Base-by-base conservation (phyloP, 2,113 vertebrate genomes). In the Macrotus californicus region DNA sequence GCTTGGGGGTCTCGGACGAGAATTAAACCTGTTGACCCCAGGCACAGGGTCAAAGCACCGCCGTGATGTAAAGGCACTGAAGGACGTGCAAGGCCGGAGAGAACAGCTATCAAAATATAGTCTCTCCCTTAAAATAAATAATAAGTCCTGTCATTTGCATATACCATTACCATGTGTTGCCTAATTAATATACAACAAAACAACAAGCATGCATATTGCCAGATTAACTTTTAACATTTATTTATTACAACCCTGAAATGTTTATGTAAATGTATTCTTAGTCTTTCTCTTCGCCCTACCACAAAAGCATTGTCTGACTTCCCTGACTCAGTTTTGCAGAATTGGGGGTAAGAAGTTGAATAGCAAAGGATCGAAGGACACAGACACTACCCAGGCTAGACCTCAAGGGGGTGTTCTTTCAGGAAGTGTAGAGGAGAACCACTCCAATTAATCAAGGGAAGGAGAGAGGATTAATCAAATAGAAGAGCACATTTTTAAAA, bases 131-230 rank as follows among this genome's bases (percentile, higher is more conserved):
- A 92, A 94, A 96, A 95, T 94, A 94, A 96, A 95, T 94, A 93
- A 43, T 80, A 91, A 96, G 64, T 16, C 43, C 41, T 14, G 92
- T 70, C 34, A 90, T 95, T 96, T 95, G 91, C 85, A 96, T 96
- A 95, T 92, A 89, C 88, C 72, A 96, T 97, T 94, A 97, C 48
- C 88, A 96, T 90, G 92, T 97, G 93, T 86, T 94, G 88, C 87
- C 81, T 87, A 92, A 95, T 96, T 96, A 95, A 96, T 95, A 96
- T 81, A 96, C 77, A 94, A 89, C 87, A 93, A 92, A 90, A 94
- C 59, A 92, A 96, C 87, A 94, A 92, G 79, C 90, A 82, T 89
- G 70, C 83, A 89, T 93, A 84, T 72, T 88, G 43, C 76, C 64
- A 79, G 70, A 69, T 94, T 96, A 96, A 95, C 82, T 94, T 96